These are phyloP conservation scores for Harlomillsia oculata DNA, from an alignment of 1,140 invertebrate species.

Conservation along the genomic window DNA sequence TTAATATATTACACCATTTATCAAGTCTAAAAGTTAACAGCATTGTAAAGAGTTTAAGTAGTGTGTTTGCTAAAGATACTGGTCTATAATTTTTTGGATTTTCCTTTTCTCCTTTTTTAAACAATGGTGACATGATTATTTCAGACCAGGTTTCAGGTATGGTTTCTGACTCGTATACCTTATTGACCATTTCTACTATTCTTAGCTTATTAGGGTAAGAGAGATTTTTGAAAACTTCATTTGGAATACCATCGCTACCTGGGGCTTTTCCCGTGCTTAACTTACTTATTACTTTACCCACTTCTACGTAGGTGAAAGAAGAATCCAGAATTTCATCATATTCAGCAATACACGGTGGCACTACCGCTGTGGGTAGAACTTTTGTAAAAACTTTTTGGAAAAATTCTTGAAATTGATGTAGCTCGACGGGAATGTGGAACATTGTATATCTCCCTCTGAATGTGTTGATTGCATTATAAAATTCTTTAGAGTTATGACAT, in stretches of 20 bases:
- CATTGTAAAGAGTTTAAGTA: slow-evolving; percentile 30
- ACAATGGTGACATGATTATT: slow-evolving; percentile 6
- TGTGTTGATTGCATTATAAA: no score
- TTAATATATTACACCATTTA: slow-evolving; percentile 22
- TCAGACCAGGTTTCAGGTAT: slow-evolving; percentile 3
- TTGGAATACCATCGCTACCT: slow-evolving; percentile 17
- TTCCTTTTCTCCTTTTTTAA: slow-evolving; percentile 13
- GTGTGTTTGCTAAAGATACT: slow-evolving; percentile 10
- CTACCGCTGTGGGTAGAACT: no score
- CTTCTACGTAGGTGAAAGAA: not conserved
- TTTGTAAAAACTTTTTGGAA: no score
- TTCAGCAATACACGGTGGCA: no score
- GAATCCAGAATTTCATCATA: not conserved
- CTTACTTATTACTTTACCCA: not conserved
- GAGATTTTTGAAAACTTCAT: slow-evolving; percentile 19
- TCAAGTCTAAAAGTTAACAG: slow-evolving; percentile 27
- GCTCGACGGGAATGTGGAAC: no score
- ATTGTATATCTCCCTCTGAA: no score
- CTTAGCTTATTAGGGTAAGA: no score
- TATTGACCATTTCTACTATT: slow-evolving; percentile 2
- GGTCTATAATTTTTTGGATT: slow-evolving; percentile 14
- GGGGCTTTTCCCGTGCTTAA: slow-evolving; percentile 4
- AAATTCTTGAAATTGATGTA: no score
- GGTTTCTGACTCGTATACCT: not conserved
- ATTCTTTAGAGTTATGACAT: no score